These are phyloP conservation scores for Megaceryle torquata DNA, from an alignment of 2,113 vertebrate species.

Conservation along the genomic window DNA sequence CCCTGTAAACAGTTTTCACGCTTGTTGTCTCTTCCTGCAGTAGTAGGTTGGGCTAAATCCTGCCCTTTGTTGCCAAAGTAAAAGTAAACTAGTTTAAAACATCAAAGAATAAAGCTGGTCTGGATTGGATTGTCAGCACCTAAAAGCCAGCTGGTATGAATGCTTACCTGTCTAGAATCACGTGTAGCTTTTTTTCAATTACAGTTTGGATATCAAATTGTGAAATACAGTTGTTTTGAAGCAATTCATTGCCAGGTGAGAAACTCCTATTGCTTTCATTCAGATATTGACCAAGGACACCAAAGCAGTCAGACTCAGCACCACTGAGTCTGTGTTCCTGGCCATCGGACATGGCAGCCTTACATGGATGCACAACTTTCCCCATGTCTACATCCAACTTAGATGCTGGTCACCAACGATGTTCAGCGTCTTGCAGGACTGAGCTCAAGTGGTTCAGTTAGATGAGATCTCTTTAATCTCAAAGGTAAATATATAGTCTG, in stretches of 20 bases:
- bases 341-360: background rate
- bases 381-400: rapidly evolving
- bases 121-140: background rate
- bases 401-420: background rate
- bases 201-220: background rate
- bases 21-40: conserved; percentile 13
- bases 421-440: background rate
- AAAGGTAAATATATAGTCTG: background rate
- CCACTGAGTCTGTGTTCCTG: no score
- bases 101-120: conserved; percentile 37
- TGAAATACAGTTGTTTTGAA: background rate
- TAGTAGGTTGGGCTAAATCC: conserved; percentile 13
- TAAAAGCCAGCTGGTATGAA: conserved; percentile 13
- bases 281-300: background rate
- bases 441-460: background rate
- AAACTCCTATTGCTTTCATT: background rate
- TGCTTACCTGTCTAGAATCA: background rate
- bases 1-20: conserved; percentile 45
- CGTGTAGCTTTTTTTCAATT: background rate
- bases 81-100: conserved; percentile 25
- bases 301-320: background rate
- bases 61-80: conserved; percentile 27
- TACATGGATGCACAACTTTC: background rate
- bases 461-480: background rate
- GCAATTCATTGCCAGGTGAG: background rate